Evolutionary conservation across 1,140 invertebrate genomes (phyloP), one percentile per base, ranked within the genome.

Genomic region (Drosophila quadrilineata): DNA sequence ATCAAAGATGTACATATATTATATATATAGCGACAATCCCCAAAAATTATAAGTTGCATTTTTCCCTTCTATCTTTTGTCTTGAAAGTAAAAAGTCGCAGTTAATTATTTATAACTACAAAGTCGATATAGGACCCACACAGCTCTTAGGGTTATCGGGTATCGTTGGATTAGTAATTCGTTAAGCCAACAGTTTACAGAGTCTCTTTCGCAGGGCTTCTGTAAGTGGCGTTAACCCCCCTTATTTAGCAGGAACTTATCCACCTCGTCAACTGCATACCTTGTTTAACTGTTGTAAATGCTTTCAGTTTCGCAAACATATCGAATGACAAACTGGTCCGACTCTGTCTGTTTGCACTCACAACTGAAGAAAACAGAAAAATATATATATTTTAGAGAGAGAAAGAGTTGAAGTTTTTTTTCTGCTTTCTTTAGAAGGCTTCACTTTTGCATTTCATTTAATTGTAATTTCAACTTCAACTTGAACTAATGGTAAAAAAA

Each of bases 111-210:
- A n/a, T 9, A 14, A n/a, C 16, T 43, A 40, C 17, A 22, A 5
- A 52, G 16, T 28, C 22, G 6, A 21, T 43, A 28, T 28, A 19
- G 36, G n/a, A n/a, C 38, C 45, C 17, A 38, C 6, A 40, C 24
- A 5, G 40, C 41, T 41, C 24, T 31, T 24, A 24, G 16, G 10
- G 9, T 57, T 56, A 29, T 41, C 33, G 12, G 59, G 68, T 38
- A 56, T 52, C 57, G 58, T 58, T 71, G 67, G 67, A 80, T 80
- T 80, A 80, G 75, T 71, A 82, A 80, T 80, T 80, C 67, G 75
- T 80, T 80, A 75, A 80, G 76, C 75, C 76, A 80, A 80, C 75
- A 82, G 63, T 80, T 80, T 80, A 75, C 75, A 53, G 69, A 71
- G 66, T 35, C 69, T 50, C n/a, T n/a, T n/a, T n/a, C 57, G 67